Evolutionary conservation across 2,797 vertebrate species (phyloP).

Genomic region (Xenentodon cancila): DNA sequence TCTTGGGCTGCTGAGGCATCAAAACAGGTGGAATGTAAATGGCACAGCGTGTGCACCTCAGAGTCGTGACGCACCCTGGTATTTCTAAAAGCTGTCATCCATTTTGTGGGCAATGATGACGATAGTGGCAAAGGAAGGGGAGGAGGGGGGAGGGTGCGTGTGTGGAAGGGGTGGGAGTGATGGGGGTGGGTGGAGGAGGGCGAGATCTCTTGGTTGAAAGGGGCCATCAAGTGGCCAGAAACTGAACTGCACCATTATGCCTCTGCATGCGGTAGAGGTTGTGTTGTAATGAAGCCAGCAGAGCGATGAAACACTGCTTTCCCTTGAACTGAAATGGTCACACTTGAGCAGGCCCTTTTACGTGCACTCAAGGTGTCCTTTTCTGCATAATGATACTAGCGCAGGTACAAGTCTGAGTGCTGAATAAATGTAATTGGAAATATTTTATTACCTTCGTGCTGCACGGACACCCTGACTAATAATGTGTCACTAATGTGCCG

Average conservation of each 20-base stretch:
- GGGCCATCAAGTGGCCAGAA: constrained; percentile 78
- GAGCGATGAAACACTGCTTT: constrained; percentile 47
- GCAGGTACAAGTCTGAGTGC: constrained; percentile 10
- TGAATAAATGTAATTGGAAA: constrained; percentile 27
- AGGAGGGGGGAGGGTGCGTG: constrained; percentile 19
- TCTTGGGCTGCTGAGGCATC: constrained; percentile 77
- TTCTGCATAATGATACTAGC: constrained; percentile 31
- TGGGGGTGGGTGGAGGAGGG: constrained; percentile 10
- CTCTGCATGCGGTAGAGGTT: constrained; percentile 5
- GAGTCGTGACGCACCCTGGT: constrained; percentile 84
- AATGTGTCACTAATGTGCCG: constrained; percentile 21
- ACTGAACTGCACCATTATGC: constrained; percentile 59
- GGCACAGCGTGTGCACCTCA: constrained; percentile 79
- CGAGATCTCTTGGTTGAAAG: constrained; percentile 73
- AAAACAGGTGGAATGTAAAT: constrained; percentile 82
- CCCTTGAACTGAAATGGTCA: constrained; percentile 44
- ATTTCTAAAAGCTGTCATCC: constrained; percentile 86
- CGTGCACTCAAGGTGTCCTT: constrained; percentile 35
- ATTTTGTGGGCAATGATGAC: constrained; percentile 84
- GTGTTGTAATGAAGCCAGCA: constrained; percentile 35
- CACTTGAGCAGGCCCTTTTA: constrained; percentile 54
- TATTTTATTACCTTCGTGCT: constrained; percentile 27
- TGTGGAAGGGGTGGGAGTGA: background rate
- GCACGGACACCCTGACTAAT: constrained; percentile 34
- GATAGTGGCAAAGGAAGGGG: constrained; percentile 53